Conservation (phyloP, 2,888 invertebrate genomes). For the Hoplodrina ambigua region DNA sequence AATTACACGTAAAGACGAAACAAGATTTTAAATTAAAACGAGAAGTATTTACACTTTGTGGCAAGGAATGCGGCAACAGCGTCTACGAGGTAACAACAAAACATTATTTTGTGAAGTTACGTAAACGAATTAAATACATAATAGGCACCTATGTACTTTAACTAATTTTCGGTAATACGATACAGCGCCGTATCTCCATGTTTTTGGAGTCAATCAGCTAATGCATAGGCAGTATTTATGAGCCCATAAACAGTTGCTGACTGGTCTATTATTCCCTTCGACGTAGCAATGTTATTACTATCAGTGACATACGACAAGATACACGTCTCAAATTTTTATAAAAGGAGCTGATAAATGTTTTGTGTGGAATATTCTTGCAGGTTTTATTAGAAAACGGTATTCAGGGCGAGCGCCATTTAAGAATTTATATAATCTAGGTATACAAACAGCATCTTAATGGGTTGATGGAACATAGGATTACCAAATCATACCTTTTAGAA, state of each 20-base stretch:
- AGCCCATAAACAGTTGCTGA: conserved; percentile 34
- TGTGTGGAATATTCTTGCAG: neutral
- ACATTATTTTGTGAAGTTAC: conserved; percentile 45
- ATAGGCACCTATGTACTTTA: neutral
- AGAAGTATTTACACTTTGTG: conserved; percentile 53
- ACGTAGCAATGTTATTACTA: conserved; percentile 19
- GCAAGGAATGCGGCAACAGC: conserved; percentile 27
- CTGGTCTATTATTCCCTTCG: conserved; percentile 23
- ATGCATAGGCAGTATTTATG: conserved; percentile 47
- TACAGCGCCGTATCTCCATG: conserved; percentile 15
- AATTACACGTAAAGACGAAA: conserved; percentile 53
- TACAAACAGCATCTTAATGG: too few relatives aligned
- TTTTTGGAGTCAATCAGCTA: conserved; percentile 57
- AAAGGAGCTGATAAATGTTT: neutral
- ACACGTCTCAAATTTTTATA: conserved; percentile 16
- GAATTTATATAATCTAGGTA: too few relatives aligned
- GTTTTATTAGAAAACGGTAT: neutral
- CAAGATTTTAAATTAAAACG: conserved; percentile 53
- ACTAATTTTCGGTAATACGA: conserved; percentile 15
- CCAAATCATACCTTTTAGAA: neutral
- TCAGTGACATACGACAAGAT: conserved; percentile 28
- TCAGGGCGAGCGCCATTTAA: too few relatives aligned
- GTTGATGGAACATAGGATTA: too few relatives aligned
- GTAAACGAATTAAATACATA: conserved; percentile 23
- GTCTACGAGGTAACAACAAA: conserved; percentile 29